A percentile compares a stretch with the other conserved stretches of the same genome.
phyloP scores from a whole-genome alignment of 1,140 invertebrate species.

The Camponotus floridanus region DNA sequence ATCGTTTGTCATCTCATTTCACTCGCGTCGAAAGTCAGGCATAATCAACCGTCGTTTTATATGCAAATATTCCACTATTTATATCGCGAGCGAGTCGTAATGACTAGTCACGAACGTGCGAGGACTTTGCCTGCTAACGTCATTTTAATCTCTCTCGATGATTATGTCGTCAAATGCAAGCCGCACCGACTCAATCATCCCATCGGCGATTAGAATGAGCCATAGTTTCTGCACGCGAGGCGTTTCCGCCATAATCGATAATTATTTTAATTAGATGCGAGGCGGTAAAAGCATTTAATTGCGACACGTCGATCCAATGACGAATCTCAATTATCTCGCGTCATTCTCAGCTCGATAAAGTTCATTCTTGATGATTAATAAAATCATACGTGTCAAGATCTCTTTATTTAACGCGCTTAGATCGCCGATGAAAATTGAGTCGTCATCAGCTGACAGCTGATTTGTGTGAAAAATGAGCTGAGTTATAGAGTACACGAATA shows the following conservation, averaged over 20 bases:
- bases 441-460: not conserved
- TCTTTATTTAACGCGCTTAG: not conserved
- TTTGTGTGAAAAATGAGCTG: not conserved
- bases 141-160: conserved; percentile 28
- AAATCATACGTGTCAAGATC: conserved; percentile 29
- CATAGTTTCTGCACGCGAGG: conserved; percentile 29
- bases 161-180: conserved; percentile 55
- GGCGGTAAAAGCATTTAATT: conserved; percentile 60
- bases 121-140: conserved; percentile 28
- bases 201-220: conserved; percentile 25
- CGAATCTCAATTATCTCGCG: conserved; percentile 48
- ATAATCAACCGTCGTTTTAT: conserved; percentile 59
- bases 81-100: conserved; percentile 56
- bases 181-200: conserved; percentile 21
- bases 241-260: conserved; percentile 46
- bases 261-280: conserved; percentile 63
- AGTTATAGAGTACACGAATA: not conserved
- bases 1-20: not conserved
- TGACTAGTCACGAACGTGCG: conserved; percentile 40
- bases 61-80: conserved; percentile 68
- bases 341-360: conserved; percentile 7
- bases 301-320: conserved; percentile 52
- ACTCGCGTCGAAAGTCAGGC: conserved; percentile 32
- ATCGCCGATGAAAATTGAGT: not conserved
- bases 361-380: conserved; percentile 30